phyloP scores from a whole-genome alignment of 2,888 invertebrate species.

The Apodemia hepburni region DNA sequence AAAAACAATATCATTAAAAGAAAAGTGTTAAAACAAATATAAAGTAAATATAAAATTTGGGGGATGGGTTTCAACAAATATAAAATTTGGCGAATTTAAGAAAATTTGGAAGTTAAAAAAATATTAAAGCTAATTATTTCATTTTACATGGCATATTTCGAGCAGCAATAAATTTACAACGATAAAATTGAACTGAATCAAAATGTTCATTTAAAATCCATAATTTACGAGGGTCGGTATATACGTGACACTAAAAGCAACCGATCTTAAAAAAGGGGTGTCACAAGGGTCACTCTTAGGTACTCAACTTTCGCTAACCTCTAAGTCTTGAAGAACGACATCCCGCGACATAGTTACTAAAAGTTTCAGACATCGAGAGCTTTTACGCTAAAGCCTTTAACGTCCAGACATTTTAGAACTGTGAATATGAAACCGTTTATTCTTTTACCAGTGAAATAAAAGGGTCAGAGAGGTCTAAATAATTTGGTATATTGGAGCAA shows the following conservation, averaged over 20 bases:
- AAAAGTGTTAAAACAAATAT: too few relatives aligned
- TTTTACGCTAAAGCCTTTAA: conserved; percentile 57
- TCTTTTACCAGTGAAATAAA: conserved; percentile 31
- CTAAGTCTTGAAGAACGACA: conserved; percentile 57
- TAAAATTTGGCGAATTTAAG: too few relatives aligned
- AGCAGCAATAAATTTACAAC: too few relatives aligned
- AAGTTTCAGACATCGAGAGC: conserved; percentile 73
- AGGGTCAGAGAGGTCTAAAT: conserved; percentile 36
- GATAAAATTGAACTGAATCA: too few relatives aligned
- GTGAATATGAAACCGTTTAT: conserved; percentile 28
- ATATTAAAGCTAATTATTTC: too few relatives aligned
- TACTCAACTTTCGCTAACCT: conserved; percentile 53
- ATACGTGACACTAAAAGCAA: conserved; percentile 60
- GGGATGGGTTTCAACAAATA: too few relatives aligned
- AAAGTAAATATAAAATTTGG: too few relatives aligned
- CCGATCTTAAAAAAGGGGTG: conserved; percentile 52
- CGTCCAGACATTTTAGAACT: conserved; percentile 43
- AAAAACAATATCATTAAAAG: too few relatives aligned
- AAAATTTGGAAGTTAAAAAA: too few relatives aligned
- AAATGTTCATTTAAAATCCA: conserved; percentile 31
- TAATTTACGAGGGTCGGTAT: background rate
- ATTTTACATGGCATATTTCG: too few relatives aligned
- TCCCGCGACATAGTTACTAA: conserved; percentile 66
- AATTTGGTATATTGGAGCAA: conserved; percentile 41
- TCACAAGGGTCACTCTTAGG: conserved; percentile 64